Evolutionary conservation across 2,888 invertebrate species (phyloP).

Genomic region (Limnephilus marmoratus): DNA sequence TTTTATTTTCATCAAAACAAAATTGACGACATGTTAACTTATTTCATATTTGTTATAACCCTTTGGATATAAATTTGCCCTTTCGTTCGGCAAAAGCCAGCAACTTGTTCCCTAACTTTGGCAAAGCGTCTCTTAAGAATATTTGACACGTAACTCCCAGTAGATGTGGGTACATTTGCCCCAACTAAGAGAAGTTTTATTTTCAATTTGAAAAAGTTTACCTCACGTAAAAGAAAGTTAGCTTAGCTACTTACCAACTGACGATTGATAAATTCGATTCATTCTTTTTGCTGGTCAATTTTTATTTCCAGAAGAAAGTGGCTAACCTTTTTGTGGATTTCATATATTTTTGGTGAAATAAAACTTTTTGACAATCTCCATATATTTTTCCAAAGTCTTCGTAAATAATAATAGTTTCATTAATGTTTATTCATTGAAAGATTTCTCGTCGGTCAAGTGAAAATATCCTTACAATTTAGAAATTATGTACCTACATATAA

Average conservation of each 20-base stretch:
- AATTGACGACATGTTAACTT: neutral
- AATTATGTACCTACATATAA: no score
- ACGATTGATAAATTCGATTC: constrained; percentile 39
- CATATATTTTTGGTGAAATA: neutral
- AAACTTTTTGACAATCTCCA: neutral
- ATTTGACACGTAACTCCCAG: constrained; percentile 44
- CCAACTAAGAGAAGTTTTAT: constrained; percentile 49
- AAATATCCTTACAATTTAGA: no score
- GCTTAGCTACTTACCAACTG: constrained; percentile 38
- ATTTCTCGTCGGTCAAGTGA: no score
- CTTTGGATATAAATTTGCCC: neutral
- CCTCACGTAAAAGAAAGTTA: constrained; percentile 41
- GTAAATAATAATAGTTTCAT: neutral
- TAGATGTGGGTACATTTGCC: constrained; percentile 38
- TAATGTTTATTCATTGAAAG: no score
- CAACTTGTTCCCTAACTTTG: constrained; percentile 34
- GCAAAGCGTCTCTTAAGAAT: constrained; percentile 31
- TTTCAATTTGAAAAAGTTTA: constrained; percentile 55
- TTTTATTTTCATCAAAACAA: neutral
- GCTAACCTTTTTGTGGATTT: neutral
- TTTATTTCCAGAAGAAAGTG: neutral
- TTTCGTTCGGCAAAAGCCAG: constrained; percentile 14
- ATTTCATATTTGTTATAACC: neutral
- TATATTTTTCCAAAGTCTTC: neutral
- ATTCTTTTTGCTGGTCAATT: constrained; percentile 17